Evolutionary conservation across 2,888 invertebrate species (phyloP).

Genomic region (Agrotis puta): DNA sequence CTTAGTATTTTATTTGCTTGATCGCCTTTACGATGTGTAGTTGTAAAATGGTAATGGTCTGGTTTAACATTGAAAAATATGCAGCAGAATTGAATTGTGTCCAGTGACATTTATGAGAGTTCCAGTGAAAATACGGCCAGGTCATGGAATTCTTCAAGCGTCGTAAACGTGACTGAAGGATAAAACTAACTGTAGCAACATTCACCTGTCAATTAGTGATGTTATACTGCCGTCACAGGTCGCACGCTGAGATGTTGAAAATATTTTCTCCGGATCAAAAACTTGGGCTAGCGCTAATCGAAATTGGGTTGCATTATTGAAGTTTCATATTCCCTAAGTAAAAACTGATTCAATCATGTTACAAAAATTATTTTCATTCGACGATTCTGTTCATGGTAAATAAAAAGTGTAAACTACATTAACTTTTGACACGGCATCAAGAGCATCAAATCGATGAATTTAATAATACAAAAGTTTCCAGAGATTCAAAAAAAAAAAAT

Average conservation of each 20-base stretch:
- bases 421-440: slow-evolving; percentile 33
- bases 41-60: slow-evolving; percentile 15
- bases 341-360: slow-evolving; percentile 16
- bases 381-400: slow-evolving; percentile 12
- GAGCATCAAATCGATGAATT: slow-evolving; percentile 29
- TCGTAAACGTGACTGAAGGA: slow-evolving; percentile 41
- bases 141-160: slow-evolving; percentile 30
- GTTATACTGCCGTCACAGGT: slow-evolving; percentile 37
- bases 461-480: neutral
- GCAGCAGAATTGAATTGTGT: slow-evolving; percentile 12
- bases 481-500: slow-evolving; percentile 14
- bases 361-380: neutral
- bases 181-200: slow-evolving; percentile 37
- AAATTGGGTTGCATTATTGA: slow-evolving; percentile 26
- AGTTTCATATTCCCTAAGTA: neutral
- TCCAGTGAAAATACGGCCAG: slow-evolving; percentile 31
- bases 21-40: slow-evolving; percentile 37
- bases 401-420: slow-evolving; percentile 27
- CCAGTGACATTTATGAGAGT: slow-evolving; percentile 26
- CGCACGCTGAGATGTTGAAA: slow-evolving; percentile 16
- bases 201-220: slow-evolving; percentile 55
- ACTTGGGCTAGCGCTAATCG: slow-evolving; percentile 14
- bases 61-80: slow-evolving; percentile 24
- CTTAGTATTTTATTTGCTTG: slow-evolving; percentile 29
- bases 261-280: slow-evolving; percentile 39